These are phyloP conservation scores for Morpho helenor DNA, from an alignment of 2,888 invertebrate genomes.

Conservation along the genomic window DNA sequence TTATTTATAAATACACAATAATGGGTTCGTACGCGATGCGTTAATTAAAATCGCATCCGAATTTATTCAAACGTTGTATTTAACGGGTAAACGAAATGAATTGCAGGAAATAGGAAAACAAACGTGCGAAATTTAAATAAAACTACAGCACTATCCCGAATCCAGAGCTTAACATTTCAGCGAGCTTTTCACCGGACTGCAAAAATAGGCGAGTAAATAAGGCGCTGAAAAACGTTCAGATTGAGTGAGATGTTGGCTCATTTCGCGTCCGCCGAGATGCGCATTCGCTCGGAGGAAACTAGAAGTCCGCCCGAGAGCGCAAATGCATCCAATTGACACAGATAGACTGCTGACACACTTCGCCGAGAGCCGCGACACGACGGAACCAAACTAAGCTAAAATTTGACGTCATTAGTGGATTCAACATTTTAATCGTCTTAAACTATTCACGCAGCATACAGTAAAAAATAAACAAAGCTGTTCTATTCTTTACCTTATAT, in stretches of 20 bases:
- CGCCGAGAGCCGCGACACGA: too few relatives aligned
- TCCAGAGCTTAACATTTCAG: not conserved
- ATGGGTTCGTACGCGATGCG: too few relatives aligned
- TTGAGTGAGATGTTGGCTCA: constrained; percentile 14
- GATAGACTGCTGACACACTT: constrained; percentile 17
- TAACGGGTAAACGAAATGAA: not conserved
- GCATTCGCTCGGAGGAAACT: constrained; percentile 5
- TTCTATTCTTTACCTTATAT: too few relatives aligned
- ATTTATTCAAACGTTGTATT: not conserved
- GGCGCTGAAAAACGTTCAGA: constrained; percentile 8
- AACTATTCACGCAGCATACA: not conserved
- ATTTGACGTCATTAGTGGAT: too few relatives aligned
- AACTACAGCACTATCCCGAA: too few relatives aligned
- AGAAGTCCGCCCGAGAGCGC: constrained; percentile 10
- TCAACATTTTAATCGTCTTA: not conserved
- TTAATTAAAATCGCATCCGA: too few relatives aligned
- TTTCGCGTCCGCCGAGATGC: constrained; percentile 7
- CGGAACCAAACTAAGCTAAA: too few relatives aligned
- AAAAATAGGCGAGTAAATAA: constrained; percentile 1
- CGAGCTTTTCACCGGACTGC: not conserved
- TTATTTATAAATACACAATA: too few relatives aligned
- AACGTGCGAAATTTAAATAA: too few relatives aligned
- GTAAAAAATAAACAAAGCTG: not conserved
- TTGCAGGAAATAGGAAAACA: too few relatives aligned
- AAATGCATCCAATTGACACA: constrained; percentile 25